Evolutionary conservation across 2,888 invertebrate species (phyloP).

Genomic region (Atethmia centrago): DNA sequence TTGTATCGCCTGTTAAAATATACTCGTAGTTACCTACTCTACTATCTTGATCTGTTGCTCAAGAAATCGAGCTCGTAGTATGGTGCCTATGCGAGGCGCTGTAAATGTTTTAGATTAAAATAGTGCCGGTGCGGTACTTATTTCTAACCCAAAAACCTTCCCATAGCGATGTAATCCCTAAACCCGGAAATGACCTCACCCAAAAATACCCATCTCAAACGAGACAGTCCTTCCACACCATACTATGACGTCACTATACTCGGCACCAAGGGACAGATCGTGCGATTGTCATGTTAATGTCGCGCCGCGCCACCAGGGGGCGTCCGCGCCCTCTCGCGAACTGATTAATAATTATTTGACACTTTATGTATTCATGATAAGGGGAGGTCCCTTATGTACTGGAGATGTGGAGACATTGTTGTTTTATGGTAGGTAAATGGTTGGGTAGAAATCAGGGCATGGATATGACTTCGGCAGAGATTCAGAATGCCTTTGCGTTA

Average conservation of each 20-base stretch:
- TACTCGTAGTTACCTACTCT: too few relatives aligned
- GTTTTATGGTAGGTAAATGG: conserved; percentile 26
- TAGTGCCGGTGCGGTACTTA: too few relatives aligned
- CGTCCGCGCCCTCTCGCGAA: conserved; percentile 59
- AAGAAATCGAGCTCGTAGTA: not conserved
- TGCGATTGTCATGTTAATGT: conserved; percentile 77
- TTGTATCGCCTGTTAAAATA: too few relatives aligned
- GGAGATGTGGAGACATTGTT: conserved; percentile 47
- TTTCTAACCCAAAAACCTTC: not conserved
- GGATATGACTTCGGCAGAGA: not conserved
- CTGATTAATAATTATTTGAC: conserved; percentile 70
- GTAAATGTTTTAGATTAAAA: not conserved
- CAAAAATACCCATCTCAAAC: conserved; percentile 9
- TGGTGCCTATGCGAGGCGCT: not conserved
- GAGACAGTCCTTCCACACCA: conserved; percentile 27
- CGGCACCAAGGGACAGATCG: conserved; percentile 62
- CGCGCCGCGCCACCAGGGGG: conserved; percentile 62
- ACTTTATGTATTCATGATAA: too few relatives aligned
- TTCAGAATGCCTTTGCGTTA: not conserved
- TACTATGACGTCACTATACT: conserved; percentile 29
- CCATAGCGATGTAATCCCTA: too few relatives aligned
- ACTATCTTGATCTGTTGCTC: not conserved
- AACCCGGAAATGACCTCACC: not conserved
- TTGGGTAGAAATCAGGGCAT: not conserved
- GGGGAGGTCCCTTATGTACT: conserved; percentile 66